Evolutionary conservation across 2,113 vertebrate species (phyloP).

Genomic region (Asarcornis scutulata): DNA sequence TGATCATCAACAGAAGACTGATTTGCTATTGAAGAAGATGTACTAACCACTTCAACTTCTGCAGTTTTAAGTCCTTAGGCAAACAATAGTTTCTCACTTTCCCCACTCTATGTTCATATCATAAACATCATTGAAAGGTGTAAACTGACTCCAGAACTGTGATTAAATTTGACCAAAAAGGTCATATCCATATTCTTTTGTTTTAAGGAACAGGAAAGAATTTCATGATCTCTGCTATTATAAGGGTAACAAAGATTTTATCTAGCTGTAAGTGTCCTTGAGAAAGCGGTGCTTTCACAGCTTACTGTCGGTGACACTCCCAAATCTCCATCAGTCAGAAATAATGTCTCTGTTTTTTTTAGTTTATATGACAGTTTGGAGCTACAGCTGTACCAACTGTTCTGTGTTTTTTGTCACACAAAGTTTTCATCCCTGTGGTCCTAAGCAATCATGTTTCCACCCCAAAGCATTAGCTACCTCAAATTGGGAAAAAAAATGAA

Average conservation of each 20-base stretch:
- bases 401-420: neutral
- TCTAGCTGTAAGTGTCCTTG: neutral
- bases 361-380: neutral
- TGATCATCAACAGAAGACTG: neutral
- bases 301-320: neutral
- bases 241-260: neutral
- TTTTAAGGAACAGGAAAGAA: neutral
- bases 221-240: neutral
- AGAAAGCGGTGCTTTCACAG: neutral
- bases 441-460: neutral
- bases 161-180: slow-evolving; percentile 20
- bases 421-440: neutral
- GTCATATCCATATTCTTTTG: neutral
- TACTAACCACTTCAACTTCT: neutral
- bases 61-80: neutral
- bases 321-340: neutral
- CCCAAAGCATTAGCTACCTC: neutral
- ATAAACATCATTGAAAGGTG: slow-evolving; percentile 29
- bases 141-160: neutral
- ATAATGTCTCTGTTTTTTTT: neutral
- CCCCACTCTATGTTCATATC: neutral
- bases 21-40: neutral
- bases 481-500: neutral
- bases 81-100: neutral
- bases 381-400: neutral